phyloP scores from a whole-genome alignment of 2,888 invertebrate genomes.

The Ichneumoninae sp. region DNA sequence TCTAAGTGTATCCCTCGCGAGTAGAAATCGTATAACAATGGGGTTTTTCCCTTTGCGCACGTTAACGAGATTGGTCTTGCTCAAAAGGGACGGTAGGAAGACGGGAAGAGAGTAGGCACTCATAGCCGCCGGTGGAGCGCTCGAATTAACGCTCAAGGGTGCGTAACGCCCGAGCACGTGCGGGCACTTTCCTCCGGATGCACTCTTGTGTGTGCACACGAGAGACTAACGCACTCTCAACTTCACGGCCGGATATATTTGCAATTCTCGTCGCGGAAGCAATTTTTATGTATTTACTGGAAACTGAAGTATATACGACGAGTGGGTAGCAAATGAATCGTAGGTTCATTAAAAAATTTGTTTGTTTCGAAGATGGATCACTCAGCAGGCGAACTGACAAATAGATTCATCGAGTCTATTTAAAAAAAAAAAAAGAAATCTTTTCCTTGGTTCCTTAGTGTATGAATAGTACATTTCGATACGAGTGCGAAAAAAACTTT shows the following conservation, averaged over 20 bases:
- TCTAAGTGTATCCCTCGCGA: background rate
- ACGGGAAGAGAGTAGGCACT: conserved; percentile 52
- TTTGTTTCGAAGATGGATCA: no score
- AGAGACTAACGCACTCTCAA: conserved; percentile 46
- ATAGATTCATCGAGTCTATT: no score
- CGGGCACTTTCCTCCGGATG: conserved; percentile 65
- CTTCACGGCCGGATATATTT: conserved; percentile 29
- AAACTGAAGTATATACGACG: background rate
- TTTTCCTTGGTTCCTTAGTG: no score
- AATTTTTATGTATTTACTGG: background rate
- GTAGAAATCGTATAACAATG: background rate
- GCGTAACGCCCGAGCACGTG: conserved; percentile 62
- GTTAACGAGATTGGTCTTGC: conserved; percentile 38
- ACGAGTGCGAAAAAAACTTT: no score
- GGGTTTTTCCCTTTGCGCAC: conserved; percentile 7
- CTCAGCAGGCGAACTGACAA: no score
- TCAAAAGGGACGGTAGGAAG: conserved; percentile 11
- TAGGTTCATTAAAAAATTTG: no score
- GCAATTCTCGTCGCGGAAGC: conserved; percentile 18
- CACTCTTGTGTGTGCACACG: conserved; percentile 57
- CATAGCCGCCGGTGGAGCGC: conserved; percentile 35
- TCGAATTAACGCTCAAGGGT: conserved; percentile 66
- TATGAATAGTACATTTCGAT: no score
- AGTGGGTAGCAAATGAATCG: background rate
- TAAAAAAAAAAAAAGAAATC: no score